Conservation (phyloP, 2,888 invertebrate genomes). For the Mimas tiliae region DNA sequence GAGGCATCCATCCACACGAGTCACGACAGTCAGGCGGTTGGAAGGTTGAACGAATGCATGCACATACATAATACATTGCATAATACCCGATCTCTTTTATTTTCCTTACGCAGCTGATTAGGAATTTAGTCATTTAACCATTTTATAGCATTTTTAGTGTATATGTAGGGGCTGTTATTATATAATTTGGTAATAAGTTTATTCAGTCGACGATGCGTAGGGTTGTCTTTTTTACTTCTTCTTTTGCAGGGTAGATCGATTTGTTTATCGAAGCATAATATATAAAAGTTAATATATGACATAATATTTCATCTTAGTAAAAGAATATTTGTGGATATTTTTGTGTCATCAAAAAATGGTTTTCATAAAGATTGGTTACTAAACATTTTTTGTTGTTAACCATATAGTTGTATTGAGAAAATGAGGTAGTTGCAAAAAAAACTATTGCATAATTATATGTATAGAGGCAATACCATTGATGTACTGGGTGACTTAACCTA, state of each 20-base stretch:
- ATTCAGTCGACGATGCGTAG: conserved; percentile 11
- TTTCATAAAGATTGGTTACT: background rate
- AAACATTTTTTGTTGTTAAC: background rate
- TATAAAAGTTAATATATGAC: background rate
- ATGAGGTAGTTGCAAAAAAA: background rate
- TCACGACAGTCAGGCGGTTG: background rate
- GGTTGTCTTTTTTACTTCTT: conserved; percentile 22
- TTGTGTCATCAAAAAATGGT: background rate
- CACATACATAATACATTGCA: conserved; percentile 7
- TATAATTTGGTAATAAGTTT: conserved; percentile 17
- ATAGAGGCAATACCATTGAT: background rate
- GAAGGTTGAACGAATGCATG: background rate
- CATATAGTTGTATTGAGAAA: background rate
- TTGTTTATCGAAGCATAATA: conserved; percentile 7
- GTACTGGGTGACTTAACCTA: background rate
- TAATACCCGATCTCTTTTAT: conserved; percentile 16
- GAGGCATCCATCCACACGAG: background rate
- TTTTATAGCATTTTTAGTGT: conserved; percentile 21
- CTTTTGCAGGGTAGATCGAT: conserved; percentile 27
- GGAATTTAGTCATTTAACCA: conserved; percentile 6
- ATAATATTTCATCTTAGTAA: too few relatives aligned
- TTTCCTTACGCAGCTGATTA: conserved; percentile 12
- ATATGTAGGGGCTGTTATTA: conserved; percentile 11
- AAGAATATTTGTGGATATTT: background rate
- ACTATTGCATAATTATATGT: background rate